Evolutionary conservation across 2,797 vertebrate species (phyloP), one percentile per base, ranked within the genome.

Genomic region (Heterohyrax brucei): DNA sequence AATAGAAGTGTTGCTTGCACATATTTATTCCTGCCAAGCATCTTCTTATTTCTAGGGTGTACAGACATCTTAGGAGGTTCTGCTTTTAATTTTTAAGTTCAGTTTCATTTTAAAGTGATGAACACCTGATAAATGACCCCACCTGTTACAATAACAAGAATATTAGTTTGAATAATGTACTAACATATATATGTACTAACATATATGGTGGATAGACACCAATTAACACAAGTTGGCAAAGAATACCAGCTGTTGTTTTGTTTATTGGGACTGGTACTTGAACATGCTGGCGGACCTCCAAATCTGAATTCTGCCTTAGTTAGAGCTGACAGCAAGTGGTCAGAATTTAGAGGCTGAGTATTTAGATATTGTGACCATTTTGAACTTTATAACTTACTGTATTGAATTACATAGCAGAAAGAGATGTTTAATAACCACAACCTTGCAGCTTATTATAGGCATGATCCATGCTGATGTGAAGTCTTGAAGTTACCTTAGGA

Each of bases 21-120:
- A 12, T 79, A 93, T 87, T 95, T 92, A 95, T 95, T 79, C 86
- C 93, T 96, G 97, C 93, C 95, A 97, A 98, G 87, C 7, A 86
- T 95, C 92, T 97, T 96, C 80, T 96, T 97, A 76, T 96, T 96
- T 97, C 87, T 77, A 81, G 93, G 93, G 87, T 95, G 83, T 95
- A 82, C 59, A 96, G 91, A 95, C 72, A 78, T 61, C 53, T 91
- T 96, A 79, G 2, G 87, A 91, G 70, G 70, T 70, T 94, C 92
- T 94, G 85, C 50, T 81, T 96, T 92, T 76, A 81, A 28, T 50
- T 97, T 87, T 93, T 87, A 95, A 90, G 62, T 93, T 96, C 70
- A 93, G 64, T 82, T 97, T 97, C 48, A 86, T 87, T 95, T 96
- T 90, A 39, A 53, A 75, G 73, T 68, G 94, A 91, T 92, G 95